Evolutionary conservation across 1,140 invertebrate genomes (phyloP), one percentile per base, ranked within the genome.

Genomic region (Doryteuthis pealeii): DNA sequence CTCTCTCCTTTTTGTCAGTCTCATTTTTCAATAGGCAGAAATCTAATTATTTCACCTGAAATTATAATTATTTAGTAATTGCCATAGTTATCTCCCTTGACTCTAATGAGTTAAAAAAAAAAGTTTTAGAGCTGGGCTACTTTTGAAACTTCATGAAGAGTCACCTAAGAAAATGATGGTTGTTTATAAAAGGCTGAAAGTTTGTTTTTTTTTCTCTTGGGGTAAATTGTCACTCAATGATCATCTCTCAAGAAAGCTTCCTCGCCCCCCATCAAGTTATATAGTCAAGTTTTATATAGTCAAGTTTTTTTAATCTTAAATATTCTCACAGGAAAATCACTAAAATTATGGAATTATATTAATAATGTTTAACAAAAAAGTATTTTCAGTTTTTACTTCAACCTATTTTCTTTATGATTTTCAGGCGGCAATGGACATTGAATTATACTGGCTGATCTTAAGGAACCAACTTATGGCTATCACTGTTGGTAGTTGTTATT

Each of bases 361-460:
- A n/a, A n/a, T n/a, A n/a, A n/a, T n/a, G n/a, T n/a, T n/a, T n/a
- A n/a, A n/a, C n/a, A n/a, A n/a, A n/a, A n/a, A n/a, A n/a, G n/a
- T n/a, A n/a, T n/a, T n/a, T n/a, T n/a, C n/a, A n/a, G n/a, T n/a
- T n/a, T n/a, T n/a, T n/a, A n/a, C n/a, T 40, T 62, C 18, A n/a
- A 62, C 26, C 26, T 62, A 22, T 62, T 62, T 69, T 49, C 54
- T 10, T 72, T 40, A 45, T 74, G 32, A 68, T 33, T 74, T 74
- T 31, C 43, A 81, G 79, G 72, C 32, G 8, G 28, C 15, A 26
- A 67, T 74, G 10, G 80, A 82, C 70, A 71, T 77, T n/a, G 81
- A 80, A 65, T 72, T 84, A 14, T 72, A 81, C 49, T 32, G 75
- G 31, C 76, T 84, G 2, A 70, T 84, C 15, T 71, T 84, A 33